Percentiles rank a stretch among this genome's conserved stretches.
Conservation (phyloP, 2,797 vertebrate genomes). For the Lepidocolaptes lacrymiger region DNA sequence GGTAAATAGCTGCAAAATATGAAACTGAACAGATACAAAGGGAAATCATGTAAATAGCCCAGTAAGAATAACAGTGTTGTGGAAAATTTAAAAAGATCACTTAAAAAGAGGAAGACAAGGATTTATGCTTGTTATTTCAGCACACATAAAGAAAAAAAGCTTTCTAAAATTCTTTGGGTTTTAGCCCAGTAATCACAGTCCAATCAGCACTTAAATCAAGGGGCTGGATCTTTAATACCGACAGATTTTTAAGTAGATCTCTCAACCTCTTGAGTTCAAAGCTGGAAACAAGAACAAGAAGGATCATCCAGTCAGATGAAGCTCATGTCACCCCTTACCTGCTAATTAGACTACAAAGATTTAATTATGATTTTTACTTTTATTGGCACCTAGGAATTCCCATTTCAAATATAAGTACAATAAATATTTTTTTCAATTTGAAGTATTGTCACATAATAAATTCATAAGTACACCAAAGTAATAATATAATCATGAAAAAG, state of each 20-base stretch:
- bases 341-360: neutral
- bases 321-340: neutral
- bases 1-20: neutral
- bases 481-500: neutral
- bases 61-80: neutral
- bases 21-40: neutral
- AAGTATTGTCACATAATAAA: neutral
- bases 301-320: neutral
- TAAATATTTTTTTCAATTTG: neutral
- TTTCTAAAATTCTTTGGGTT: neutral
- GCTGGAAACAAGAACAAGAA: neutral
- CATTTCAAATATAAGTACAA: neutral
- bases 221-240: neutral
- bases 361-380: neutral
- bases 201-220: neutral
- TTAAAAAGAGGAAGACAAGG: neutral
- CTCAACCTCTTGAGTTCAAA: neutral
- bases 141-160: neutral
- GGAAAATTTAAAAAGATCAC: neutral
- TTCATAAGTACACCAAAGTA: neutral
- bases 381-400: neutral
- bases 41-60: neutral
- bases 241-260: neutral
- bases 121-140: neutral
- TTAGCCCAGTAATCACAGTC: neutral